Evolutionary conservation across 2,113 vertebrate species (phyloP), one percentile per base, ranked within the genome.

Genomic region (Morphnarchus princeps): DNA sequence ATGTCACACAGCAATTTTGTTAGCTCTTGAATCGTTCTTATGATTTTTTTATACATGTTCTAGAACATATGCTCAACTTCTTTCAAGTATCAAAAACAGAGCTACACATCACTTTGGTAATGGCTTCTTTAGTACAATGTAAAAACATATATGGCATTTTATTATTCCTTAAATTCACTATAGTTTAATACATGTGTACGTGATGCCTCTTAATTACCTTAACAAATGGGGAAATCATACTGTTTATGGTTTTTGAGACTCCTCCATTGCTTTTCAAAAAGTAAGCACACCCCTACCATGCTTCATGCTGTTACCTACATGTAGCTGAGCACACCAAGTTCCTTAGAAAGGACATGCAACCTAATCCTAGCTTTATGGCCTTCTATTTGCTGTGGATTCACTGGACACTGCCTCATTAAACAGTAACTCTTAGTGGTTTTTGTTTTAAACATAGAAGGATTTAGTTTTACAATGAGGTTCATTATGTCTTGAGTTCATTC

Each of bases 241-340:
- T 71, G 10, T 34, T 50, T 25, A 50, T 26, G 25, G 0, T 1
- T 84, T 84, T 79, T 58, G 38, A 71, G 65, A 82, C 6, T 22
- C 87, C 29, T 74, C 15, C 32, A n/a, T 16, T 67, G 47, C 12
- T 74, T 72, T 85, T 29, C 47, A 78, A 81, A 93, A 80, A 72
- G 16, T 20, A 78, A 87, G 11, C 2, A 2, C 0, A 0, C 4
- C 7, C 7, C 16, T 54, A 42, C 1, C 4, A 69, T 76, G 20
- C 20, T 63, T 29, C 18, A 34, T 69, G 79, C 49, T 82, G 18
- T 73, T 40, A 93, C 26, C 25, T 52, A 43, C 34, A 12, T 14
- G 15, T n/a, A 80, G 12, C 4, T 62, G 58, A 86, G 25, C 24
- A 80, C 24, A 36, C 6, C 3, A 1, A 79, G 76, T 61, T 61